Evolutionary conservation across 2,113 vertebrate genomes (phyloP), one percentile per base, ranked within the genome.

Genomic region (Pholis gunnellus): DNA sequence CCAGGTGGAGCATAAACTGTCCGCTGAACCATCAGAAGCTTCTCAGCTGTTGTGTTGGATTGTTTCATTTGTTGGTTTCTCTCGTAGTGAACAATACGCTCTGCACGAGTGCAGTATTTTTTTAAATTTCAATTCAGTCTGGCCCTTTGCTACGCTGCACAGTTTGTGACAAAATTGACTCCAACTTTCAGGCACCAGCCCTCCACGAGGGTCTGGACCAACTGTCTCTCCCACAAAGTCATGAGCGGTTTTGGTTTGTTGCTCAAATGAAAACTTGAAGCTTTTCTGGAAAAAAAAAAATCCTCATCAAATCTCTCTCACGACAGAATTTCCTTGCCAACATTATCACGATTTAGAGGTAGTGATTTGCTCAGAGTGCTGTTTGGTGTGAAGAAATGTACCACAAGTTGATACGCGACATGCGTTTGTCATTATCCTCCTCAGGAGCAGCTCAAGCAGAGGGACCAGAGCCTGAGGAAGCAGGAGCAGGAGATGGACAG

Each of bases 401-500:
- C 10, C 36, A 3, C 29, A 50, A 8, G 72, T 14, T 48, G 29
- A 52, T n/a, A 34, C 2, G 5, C 7, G 0, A 34, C 18, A 8
- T 68, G 56, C 48, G 13, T 78, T 83, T 46, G 2, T 56, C 17
- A 27, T 74, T 5, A 0, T 73, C 9, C 1, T 65, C 50, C 64
- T 25, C 80, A 99, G 98, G 98, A 99, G 5, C 97, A 99, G 84
- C 80, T 99, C 85, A 99, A 99, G 91, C 98, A 98, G 95, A 97
- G 96, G 88, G 98, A 99, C 84, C 98, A 99, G 11, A 97, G 97
- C 0, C 79, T 99, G 88, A 96, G 98, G 81, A 99, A 98, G 83
- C 93, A 98, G 71, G 97, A 99, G 84, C 98, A 99, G 93, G 98
- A 99, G 94, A 99, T 99, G 98, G 98, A 99, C 92, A 99, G 98